These are phyloP conservation scores for Scytalopus superciliaris DNA, from an alignment of 2,113 vertebrate genomes.

Conservation along the genomic window DNA sequence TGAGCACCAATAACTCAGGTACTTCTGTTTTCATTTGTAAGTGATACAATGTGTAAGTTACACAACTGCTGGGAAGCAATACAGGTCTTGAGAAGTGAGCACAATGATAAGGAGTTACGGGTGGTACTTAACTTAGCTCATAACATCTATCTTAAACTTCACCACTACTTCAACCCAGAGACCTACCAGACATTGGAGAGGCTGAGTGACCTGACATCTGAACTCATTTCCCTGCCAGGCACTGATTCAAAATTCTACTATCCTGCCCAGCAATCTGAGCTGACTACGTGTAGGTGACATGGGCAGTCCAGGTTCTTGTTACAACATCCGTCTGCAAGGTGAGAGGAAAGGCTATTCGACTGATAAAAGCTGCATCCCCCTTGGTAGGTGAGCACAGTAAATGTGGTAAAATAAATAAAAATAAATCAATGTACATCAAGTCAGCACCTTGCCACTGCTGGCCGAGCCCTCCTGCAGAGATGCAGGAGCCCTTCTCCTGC, in stretches of 20 bases:
- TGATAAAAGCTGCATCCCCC: background rate
- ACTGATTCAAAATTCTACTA: background rate
- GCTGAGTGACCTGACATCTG: background rate
- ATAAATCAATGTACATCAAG: background rate
- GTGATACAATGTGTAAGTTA: background rate
- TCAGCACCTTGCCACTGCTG: background rate
- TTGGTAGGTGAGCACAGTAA: background rate
- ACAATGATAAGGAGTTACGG: background rate
- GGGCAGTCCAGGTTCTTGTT: background rate
- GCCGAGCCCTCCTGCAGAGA: background rate
- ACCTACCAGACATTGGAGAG: background rate
- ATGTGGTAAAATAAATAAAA: background rate
- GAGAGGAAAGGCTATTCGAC: background rate
- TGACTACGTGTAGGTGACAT: background rate
- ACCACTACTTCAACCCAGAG: background rate
- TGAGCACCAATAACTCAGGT: background rate
- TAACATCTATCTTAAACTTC: background rate
- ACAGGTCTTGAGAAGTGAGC: background rate
- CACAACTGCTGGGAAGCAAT: background rate
- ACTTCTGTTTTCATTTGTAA: background rate
- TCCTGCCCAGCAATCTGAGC: fast-evolving
- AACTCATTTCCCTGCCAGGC: background rate
- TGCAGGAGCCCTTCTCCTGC: background rate
- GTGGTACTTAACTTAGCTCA: background rate
- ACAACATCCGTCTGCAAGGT: background rate